Evolutionary conservation across 2,888 invertebrate species (phyloP), one percentile per base, ranked within the genome.

Genomic region (Leptopilina drosophilae): DNA sequence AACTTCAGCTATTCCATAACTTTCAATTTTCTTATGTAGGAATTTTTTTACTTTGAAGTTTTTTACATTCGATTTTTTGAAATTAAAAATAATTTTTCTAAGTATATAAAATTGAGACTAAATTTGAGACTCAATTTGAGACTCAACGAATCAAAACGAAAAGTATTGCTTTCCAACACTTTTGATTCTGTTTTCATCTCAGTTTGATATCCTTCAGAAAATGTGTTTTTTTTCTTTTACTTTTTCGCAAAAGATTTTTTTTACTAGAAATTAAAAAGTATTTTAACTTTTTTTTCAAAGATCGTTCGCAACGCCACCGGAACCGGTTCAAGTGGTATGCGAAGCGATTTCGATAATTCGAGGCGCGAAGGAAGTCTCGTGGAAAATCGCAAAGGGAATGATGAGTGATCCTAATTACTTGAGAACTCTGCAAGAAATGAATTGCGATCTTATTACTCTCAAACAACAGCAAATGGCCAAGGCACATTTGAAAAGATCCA

Each of bases 341-440:
- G 98, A 98, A 90, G 97, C 97, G 89, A 95, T 98, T 26, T 96
- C 96, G 0, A 97, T 98, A 77, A 93, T 98, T 79, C 94, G 96
- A 82, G 97, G 96, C 1, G 93, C 95, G 67, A 96, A 96, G 86
- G 98, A 98, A 84, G 94, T 97, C 4, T 96, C 95, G 65, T 98
- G 98, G 98, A 98, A 98, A 90, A 94, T 96, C 1, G 97, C 98
- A 0, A 98, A 96, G 91, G 96, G 94, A 2, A 96, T 98, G 96
- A 97, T 98, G 98, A 95, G 97, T 0, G 98, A 98, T 89, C 95
- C 97, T 0, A 96, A 94, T 91, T 98, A 98, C 92, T 91, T 98
- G 59, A 93, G 94, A 77, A 94, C 94, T 77, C 93, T 98, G 56
- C 96, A 96, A 92, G 97, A 97, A 91, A 95, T 98, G 95, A 97